These are phyloP conservation scores for Engraulis encrasicolus DNA, from an alignment of 2,113 vertebrate genomes.

Conservation along the genomic window DNA sequence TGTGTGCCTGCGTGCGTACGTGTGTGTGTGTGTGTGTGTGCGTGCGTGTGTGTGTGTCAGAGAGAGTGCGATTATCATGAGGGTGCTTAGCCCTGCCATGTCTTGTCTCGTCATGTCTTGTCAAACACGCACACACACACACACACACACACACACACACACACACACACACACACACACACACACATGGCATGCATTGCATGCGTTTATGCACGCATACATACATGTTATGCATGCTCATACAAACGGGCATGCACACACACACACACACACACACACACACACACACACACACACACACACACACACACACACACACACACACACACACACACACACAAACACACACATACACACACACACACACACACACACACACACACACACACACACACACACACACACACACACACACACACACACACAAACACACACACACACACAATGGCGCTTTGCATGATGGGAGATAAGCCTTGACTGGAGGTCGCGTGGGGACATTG, in stretches of 20 bases:
- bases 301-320: background rate
- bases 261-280: background rate
- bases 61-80: background rate
- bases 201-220: too few relatives aligned
- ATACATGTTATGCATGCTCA: too few relatives aligned
- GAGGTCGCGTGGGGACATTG: background rate
- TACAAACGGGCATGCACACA: background rate
- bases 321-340: too few relatives aligned
- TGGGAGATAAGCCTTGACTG: conserved; percentile 3
- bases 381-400: conserved; percentile 4
- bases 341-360: background rate
- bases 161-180: background rate
- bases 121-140: too few relatives aligned
- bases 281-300: background rate
- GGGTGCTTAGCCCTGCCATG: background rate
- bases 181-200: too few relatives aligned
- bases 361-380: background rate
- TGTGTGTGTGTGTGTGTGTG: background rate
- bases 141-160: too few relatives aligned
- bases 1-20: too few relatives aligned
- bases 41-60: background rate
- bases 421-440: background rate
- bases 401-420: background rate
- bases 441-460: background rate
- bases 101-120: too few relatives aligned